These are phyloP conservation scores for Calvadosia cruxmelitensis DNA, from an alignment of 30 jellyfish, hydroid and myxozoan species.

Conservation along the genomic window DNA sequence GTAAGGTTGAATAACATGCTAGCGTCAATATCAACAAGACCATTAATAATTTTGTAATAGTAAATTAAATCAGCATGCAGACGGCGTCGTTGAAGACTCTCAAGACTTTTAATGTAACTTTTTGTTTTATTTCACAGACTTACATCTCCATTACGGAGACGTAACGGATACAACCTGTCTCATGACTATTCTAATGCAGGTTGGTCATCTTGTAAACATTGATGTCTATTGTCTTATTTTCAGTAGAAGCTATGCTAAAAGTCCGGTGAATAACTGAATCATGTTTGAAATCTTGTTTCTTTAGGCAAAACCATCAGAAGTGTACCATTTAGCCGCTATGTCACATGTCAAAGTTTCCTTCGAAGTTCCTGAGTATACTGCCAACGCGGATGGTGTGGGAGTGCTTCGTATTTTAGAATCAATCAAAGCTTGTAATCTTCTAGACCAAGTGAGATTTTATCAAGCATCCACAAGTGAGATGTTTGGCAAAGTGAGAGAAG, in stretches of 20 bases:
- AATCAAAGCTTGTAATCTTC: constrained; percentile 52
- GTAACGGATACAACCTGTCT: constrained; percentile 79
- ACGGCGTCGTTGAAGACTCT: too few relatives aligned
- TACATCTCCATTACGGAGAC: constrained; percentile 93
- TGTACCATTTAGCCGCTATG: constrained; percentile 88
- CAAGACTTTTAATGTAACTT: too few relatives aligned
- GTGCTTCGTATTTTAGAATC: constrained; percentile 88
- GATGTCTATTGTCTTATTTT: too few relatives aligned
- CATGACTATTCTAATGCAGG: constrained; percentile 61
- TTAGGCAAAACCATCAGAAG: constrained; percentile 81
- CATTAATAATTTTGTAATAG: too few relatives aligned
- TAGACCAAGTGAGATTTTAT: constrained; percentile 51
- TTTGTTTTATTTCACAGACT: constrained; percentile 20
- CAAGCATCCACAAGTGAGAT: constrained; percentile 99
- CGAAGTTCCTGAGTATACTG: constrained; percentile 94
- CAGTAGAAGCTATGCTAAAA: too few relatives aligned
- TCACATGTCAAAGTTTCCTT: constrained; percentile 98
- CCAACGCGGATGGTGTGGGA: constrained; percentile 98
- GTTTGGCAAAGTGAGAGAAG: constrained; percentile 81
- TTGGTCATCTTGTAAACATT: too few relatives aligned
- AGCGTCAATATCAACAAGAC: too few relatives aligned
- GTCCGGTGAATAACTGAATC: too few relatives aligned
- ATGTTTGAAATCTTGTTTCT: neutral
- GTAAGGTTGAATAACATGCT: too few relatives aligned
- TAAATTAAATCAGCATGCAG: too few relatives aligned